These are phyloP conservation scores for Batillaria attramentaria DNA, from an alignment of 1,140 invertebrate species.

Conservation along the genomic window DNA sequence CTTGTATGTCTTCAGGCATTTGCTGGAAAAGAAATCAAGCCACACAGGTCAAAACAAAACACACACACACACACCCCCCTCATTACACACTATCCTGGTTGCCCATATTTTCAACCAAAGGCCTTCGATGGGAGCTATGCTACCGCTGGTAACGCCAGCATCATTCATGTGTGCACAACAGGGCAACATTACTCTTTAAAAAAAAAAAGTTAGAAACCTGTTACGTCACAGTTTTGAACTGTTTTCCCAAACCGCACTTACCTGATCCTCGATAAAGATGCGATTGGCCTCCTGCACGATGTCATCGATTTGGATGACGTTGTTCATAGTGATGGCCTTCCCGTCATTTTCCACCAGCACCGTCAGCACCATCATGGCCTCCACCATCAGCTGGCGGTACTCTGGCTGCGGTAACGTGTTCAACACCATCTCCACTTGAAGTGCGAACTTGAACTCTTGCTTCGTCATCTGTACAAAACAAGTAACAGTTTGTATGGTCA, in stretches of 20 bases:
- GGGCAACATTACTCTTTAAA: no score
- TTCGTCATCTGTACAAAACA: constrained; percentile 90
- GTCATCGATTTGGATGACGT: constrained; percentile 87
- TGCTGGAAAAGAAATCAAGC: constrained; percentile 78
- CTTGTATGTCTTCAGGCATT: constrained; percentile 89
- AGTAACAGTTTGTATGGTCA: no score
- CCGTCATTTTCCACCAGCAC: constrained; percentile 80
- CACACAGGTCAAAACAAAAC: constrained; percentile 17
- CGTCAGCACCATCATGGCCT: constrained; percentile 96
- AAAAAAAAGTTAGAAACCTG: no score
- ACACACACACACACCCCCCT: neutral
- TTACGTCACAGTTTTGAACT: no score
- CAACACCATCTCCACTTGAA: constrained; percentile 97
- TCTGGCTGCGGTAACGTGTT: constrained; percentile 98
- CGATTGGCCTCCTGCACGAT: constrained; percentile 95
- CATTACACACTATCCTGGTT: no score
- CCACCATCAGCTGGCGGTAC: constrained; percentile 97
- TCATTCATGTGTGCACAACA: no score
- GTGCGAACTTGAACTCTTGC: constrained; percentile 97
- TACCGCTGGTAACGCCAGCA: no score
- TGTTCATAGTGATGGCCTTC: constrained; percentile 80
- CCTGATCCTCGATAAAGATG: constrained; percentile 97
- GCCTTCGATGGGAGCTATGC: no score
- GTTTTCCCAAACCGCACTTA: no score
- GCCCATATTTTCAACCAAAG: no score